A percentile compares a stretch with the other conserved stretches of the same genome.
Conservation (phyloP, 64 coral and sea anemone species). For the Actinia equina region DNA sequence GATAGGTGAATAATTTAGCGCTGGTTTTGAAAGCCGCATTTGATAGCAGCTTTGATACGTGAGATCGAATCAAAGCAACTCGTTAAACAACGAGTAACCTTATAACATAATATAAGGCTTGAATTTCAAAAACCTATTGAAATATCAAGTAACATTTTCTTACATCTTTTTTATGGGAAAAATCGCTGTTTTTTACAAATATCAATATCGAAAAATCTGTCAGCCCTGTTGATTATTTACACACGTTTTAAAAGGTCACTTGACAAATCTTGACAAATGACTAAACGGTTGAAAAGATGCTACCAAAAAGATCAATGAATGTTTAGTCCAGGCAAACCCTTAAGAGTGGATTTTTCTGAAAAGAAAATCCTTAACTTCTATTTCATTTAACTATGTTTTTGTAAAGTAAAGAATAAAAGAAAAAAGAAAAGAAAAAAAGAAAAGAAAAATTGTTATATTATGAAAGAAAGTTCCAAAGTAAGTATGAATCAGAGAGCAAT, state of each 20-base stretch:
- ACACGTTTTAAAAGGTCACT: background rate
- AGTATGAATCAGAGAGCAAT: no score
- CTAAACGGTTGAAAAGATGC: background rate
- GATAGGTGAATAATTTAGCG: background rate
- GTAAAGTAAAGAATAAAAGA: no score
- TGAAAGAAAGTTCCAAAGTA: no score
- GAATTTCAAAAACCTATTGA: background rate
- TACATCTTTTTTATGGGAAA: background rate
- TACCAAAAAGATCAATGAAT: no score
- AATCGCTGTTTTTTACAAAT: background rate
- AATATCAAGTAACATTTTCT: background rate
- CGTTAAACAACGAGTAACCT: background rate
- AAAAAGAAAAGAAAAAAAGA: no score
- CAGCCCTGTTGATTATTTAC: background rate
- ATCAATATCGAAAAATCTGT: background rate
- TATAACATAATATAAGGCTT: background rate
- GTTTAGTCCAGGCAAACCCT: no score
- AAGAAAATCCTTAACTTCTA: no score
- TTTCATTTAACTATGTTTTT: no score
- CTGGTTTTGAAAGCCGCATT: slow-evolving; percentile 1
- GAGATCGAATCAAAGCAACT: background rate
- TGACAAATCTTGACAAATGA: slow-evolving; percentile 10
- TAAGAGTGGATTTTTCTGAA: no score
- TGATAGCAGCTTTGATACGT: background rate
- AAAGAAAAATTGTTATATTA: no score